Evolutionary conservation across 2,888 invertebrate genomes (phyloP), one percentile per base, ranked within the genome.

Genomic region (Trachelus iudaicus): DNA sequence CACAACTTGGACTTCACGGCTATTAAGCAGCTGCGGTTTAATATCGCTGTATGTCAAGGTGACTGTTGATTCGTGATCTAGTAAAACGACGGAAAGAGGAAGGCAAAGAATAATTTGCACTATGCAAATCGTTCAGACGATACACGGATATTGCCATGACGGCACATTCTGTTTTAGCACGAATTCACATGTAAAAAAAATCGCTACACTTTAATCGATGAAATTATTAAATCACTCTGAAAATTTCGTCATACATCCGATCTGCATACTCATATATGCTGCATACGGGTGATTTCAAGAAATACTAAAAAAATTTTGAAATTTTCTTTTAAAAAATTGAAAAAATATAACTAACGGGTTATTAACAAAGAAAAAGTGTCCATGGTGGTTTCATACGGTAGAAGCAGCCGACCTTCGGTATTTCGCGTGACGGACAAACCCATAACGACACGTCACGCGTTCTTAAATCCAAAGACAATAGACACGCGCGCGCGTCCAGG

Each of bases 311-410:
- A 56, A 23, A 15, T 6, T 1, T 23, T 0, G 23, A 23, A 56
- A 56, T 9, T 56, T 15, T 56, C 6, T 23, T 23, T 0, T 6
- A 40, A 40, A 6, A 40, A 23, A 23, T 15, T 40, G 2, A 0
- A 40, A 6, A 40, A 23, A 15, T 40, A 40, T 40, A 15, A 2
- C 80, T 81, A 81, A 81, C 84, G 79, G 82, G 79, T 81, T 78
- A 85, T 85, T 84, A 85, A 81, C 82, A 85, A 84, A 80, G 80
- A 83, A 84, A 79, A 83, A 56, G 0, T 56, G 9, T 23, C 9
- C 56, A 23, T 56, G 2, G 23, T 56, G 9, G 23, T 56, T 56
- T 56, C 1, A 6, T 40, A 15, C 15, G 37, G 69, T 6, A 69
- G 11, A 69, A 71, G 56, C 23, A 56, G 56, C 9, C 30, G 12